These are phyloP conservation scores for Iphiclides podalirius DNA, from an alignment of 2,888 invertebrate species.

Conservation along the genomic window DNA sequence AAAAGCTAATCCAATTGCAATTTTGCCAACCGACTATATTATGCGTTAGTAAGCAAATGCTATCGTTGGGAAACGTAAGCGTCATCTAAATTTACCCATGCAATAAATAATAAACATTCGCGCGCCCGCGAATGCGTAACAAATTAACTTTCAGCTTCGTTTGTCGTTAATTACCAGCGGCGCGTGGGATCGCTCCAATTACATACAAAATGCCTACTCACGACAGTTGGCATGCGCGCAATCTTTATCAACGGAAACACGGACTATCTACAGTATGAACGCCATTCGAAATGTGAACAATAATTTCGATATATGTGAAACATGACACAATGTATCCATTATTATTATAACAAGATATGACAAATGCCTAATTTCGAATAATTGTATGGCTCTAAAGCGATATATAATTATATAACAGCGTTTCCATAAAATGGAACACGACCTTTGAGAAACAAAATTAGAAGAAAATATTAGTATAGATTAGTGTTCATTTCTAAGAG, in stretches of 20 bases:
- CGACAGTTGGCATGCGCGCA: not conserved
- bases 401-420: too few species aligned
- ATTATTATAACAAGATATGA: too few species aligned
- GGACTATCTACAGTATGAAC: not conserved
- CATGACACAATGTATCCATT: not conserved
- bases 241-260: not conserved
- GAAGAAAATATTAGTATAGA: too few species aligned
- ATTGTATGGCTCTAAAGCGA: too few species aligned
- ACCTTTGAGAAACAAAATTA: too few species aligned
- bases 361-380: too few species aligned
- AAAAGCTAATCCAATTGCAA: too few species aligned
- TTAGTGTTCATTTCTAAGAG: too few species aligned
- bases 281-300: slow-evolving; percentile 1
- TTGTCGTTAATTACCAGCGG: not conserved
- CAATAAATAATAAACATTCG: not conserved
- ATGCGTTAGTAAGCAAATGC: too few species aligned
- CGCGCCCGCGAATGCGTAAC: not conserved
- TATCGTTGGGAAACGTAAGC: not conserved
- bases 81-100: too few species aligned
- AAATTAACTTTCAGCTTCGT: not conserved
- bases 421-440: too few species aligned
- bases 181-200: not conserved
- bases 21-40: too few species aligned
- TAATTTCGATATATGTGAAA: not conserved
- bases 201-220: not conserved